Evolutionary conservation across 1,140 invertebrate species (phyloP).

Genomic region (Dreissena polymorpha): DNA sequence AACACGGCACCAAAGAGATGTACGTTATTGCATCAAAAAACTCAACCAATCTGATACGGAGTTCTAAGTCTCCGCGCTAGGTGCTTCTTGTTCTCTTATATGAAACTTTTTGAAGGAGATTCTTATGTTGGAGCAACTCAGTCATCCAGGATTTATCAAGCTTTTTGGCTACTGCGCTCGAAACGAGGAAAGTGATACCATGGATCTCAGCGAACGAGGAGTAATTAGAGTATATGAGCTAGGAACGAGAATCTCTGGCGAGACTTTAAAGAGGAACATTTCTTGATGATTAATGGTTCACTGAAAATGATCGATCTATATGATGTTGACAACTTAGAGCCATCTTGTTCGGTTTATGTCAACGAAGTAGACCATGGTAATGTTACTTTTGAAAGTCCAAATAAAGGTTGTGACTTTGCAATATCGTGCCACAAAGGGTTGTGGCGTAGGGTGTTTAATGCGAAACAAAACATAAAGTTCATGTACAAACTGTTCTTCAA

Average conservation of each 20-base stretch:
- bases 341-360: slow-evolving; percentile 64
- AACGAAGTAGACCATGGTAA: slow-evolving; percentile 49
- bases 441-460: slow-evolving; percentile 75
- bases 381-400: not conserved
- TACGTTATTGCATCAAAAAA: slow-evolving; percentile 70
- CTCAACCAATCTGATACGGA: slow-evolving; percentile 46
- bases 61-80: slow-evolving; percentile 25
- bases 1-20: slow-evolving; percentile 74
- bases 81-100: slow-evolving; percentile 73
- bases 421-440: slow-evolving; percentile 68
- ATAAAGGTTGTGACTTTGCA: slow-evolving; percentile 65
- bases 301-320: slow-evolving; percentile 77
- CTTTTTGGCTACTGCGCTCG: slow-evolving; percentile 76
- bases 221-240: slow-evolving; percentile 73
- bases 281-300: slow-evolving; percentile 69
- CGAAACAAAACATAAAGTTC: slow-evolving; percentile 74
- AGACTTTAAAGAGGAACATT: slow-evolving; percentile 77
- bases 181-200: slow-evolving; percentile 75
- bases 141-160: slow-evolving; percentile 70
- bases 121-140: slow-evolving; percentile 73
- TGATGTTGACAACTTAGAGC: slow-evolving; percentile 76
- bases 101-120: slow-evolving; percentile 78
- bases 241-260: slow-evolving; percentile 66
- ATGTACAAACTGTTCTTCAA: slow-evolving; percentile 74
- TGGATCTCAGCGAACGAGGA: slow-evolving; percentile 74